phyloP scores from a whole-genome alignment of 2,113 vertebrate genomes.

The Rhizomys pruinosus region DNA sequence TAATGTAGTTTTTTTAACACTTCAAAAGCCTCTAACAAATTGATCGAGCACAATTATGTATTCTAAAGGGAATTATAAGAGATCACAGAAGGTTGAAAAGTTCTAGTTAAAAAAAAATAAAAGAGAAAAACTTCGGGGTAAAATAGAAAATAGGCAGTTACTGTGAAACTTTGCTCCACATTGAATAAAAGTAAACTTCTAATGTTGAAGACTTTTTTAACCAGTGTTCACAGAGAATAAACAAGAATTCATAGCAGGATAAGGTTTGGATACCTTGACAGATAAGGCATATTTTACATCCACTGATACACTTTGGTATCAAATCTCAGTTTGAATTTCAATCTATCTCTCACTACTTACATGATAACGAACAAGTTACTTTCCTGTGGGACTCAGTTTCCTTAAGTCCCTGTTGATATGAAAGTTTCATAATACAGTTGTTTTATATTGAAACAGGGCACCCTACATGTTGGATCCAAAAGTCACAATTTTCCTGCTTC shows the following conservation, averaged over 20 bases:
- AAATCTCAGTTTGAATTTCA: slow-evolving; percentile 4
- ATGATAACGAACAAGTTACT: neutral
- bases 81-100: slow-evolving; percentile 91
- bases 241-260: slow-evolving; percentile 30
- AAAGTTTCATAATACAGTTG: neutral
- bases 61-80: slow-evolving; percentile 90
- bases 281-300: neutral
- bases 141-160: slow-evolving; percentile 85
- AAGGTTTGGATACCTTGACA: slow-evolving; percentile 31
- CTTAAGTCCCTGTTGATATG: neutral
- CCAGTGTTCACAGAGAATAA: slow-evolving; percentile 27
- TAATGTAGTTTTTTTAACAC: slow-evolving; percentile 91
- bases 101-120: slow-evolving; percentile 84
- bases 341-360: neutral
- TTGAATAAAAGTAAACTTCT: slow-evolving; percentile 82
- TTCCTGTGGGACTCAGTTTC: neutral
- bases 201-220: slow-evolving; percentile 41
- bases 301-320: neutral
- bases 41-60: slow-evolving; percentile 91
- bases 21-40: slow-evolving; percentile 92
- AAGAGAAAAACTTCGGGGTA: slow-evolving; percentile 71
- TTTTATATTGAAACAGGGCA: neutral
- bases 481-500: neutral
- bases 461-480: neutral
- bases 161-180: slow-evolving; percentile 80